Percentiles rank a stretch among this genome's conserved stretches.
Evolutionary conservation across 1,140 invertebrate genomes (phyloP).

Genomic region (Brachionus manjavacas): DNA sequence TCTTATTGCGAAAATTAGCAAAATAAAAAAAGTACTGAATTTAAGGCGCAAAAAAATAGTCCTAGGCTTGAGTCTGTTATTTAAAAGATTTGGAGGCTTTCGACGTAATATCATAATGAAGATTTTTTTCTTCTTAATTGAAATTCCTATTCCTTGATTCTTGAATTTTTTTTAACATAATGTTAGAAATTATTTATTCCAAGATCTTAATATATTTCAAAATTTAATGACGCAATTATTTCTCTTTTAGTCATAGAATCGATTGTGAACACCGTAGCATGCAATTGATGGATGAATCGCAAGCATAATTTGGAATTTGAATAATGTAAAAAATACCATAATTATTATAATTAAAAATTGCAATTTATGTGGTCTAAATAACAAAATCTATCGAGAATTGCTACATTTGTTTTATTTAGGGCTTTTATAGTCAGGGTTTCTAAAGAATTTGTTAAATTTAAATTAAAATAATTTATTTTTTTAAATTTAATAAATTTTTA

Average conservation of each 20-base stretch:
- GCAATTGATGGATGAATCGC: background rate
- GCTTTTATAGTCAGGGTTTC: background rate
- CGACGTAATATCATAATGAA: constrained; percentile 24
- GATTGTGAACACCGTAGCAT: background rate
- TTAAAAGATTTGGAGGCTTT: background rate
- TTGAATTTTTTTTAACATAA: background rate
- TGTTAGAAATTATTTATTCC: constrained; percentile 14
- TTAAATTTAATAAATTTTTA: constrained; percentile 10
- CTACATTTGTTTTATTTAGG: background rate
- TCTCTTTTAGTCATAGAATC: background rate
- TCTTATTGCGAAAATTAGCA: background rate
- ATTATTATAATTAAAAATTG: background rate
- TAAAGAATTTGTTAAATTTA: background rate
- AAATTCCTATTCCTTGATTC: background rate
- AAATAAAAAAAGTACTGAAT: background rate
- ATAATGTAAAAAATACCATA: background rate
- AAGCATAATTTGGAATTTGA: background rate
- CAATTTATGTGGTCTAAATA: background rate
- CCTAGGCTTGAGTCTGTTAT: background rate
- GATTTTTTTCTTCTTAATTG: background rate
- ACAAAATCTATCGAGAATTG: background rate
- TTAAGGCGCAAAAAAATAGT: background rate
- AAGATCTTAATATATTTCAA: background rate
- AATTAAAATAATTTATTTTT: constrained; percentile 22
- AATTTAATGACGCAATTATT: constrained; percentile 9